These are phyloP conservation scores for Nomada goodeniana DNA, from an alignment of 2,888 invertebrate species.

Conservation along the genomic window DNA sequence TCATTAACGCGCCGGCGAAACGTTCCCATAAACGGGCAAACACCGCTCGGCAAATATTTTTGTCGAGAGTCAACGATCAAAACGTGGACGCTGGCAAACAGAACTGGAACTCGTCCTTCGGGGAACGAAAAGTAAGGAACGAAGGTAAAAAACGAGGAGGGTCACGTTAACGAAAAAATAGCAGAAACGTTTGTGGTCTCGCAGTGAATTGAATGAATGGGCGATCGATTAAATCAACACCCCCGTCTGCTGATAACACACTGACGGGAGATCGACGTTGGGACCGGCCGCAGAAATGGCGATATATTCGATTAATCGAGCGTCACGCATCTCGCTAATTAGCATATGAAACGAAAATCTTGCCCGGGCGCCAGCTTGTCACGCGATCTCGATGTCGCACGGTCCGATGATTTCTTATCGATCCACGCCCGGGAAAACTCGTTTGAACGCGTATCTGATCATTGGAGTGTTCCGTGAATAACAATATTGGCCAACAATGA, in stretches of 20 bases:
- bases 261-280: neutral
- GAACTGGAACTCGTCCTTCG: neutral
- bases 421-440: slow-evolving; percentile 55
- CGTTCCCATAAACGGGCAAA: slow-evolving; percentile 33
- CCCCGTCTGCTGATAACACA: neutral
- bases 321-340: slow-evolving; percentile 24
- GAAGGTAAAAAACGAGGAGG: neutral
- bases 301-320: slow-evolving; percentile 19
- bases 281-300: neutral
- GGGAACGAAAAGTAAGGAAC: neutral
- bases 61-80: slow-evolving; percentile 24
- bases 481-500: slow-evolving; percentile 33
- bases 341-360: slow-evolving; percentile 50
- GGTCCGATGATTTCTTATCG: slow-evolving; percentile 60
- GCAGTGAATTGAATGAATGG: slow-evolving; percentile 1
- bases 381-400: slow-evolving; percentile 46
- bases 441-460: slow-evolving; percentile 49
- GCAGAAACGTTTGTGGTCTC: neutral
- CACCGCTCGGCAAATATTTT: slow-evolving; percentile 41
- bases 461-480: slow-evolving; percentile 48
- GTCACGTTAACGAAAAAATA: neutral
- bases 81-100: slow-evolving; percentile 5
- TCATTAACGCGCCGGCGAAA: slow-evolving; percentile 38
- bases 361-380: slow-evolving; percentile 44
- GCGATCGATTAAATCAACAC: slow-evolving; percentile 1